Evolutionary conservation across 30 jellyfish, hydroid and myxozoan species (phyloP).

Genomic region (Aurelia aurita): DNA sequence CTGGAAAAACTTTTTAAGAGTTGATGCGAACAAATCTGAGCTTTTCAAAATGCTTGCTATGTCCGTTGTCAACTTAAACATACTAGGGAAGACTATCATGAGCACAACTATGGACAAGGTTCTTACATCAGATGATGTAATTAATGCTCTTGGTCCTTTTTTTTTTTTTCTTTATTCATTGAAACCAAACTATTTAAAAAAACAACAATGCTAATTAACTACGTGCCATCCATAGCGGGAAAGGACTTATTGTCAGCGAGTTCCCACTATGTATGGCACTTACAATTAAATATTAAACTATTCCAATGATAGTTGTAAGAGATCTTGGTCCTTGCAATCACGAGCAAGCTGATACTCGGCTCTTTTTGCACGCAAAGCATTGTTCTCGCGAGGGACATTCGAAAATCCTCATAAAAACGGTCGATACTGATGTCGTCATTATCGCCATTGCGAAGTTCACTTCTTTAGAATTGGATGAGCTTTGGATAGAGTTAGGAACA

Average conservation of each 20-base stretch:
- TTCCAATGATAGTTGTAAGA: not conserved
- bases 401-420: slow-evolving; percentile 15
- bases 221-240: no score
- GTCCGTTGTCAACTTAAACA: not conserved
- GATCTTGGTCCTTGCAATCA: slow-evolving; percentile 38
- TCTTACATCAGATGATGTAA: no score
- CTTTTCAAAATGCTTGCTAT: slow-evolving; percentile 30
- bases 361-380: slow-evolving; percentile 12
- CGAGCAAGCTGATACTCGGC: slow-evolving; percentile 57
- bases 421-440: slow-evolving; percentile 57
- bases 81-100: slow-evolving; percentile 6
- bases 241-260: no score
- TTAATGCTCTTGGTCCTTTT: no score
- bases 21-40: slow-evolving; percentile 32
- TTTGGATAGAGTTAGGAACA: slow-evolving; percentile 57
- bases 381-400: not conserved
- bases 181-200: no score
- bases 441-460: slow-evolving; percentile 36
- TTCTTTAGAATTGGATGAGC: slow-evolving; percentile 40
- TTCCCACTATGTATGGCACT: no score
- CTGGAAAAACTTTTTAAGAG: slow-evolving; percentile 32
- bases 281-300: no score
- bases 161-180: no score
- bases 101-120: slow-evolving; percentile 24
- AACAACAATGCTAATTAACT: no score